Evolutionary conservation across 2,113 vertebrate genomes (phyloP), one percentile per base, ranked within the genome.

Genomic region (Perognathus longimembris): DNA sequence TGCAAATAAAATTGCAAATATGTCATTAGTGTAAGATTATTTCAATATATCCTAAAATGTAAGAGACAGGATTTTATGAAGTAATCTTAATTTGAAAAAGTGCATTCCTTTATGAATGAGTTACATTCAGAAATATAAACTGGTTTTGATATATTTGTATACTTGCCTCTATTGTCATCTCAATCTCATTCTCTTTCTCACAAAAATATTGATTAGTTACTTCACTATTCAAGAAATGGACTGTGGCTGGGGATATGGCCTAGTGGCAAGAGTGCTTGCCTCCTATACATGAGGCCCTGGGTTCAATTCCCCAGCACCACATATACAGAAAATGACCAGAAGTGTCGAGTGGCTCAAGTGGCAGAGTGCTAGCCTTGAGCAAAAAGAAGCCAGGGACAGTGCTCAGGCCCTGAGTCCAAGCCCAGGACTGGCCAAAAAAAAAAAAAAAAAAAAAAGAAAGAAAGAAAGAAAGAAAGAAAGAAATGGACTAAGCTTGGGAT

Each of bases 1-100:
- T 96, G 61, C 77, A 97, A 97, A 96, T 97, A 97, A 97, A 97
- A 95, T 96, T 97, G 80, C 83, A 97, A 96, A 96, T 84, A 88
- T 67, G n/a, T 92, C 96, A 79, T 93, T 94, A 80, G 67, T 92
- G 93, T 97, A 96, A 90, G 64, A 94, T 97, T 95, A 92, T 91
- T 97, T 98, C 63, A 83, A 20, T 94, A 96, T 90, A 91, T 17
- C 14, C 12, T 92, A 78, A 96, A 83, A 82, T 91, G 57, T 95
- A 95, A 97, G 94, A 97, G 89, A 93, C 71, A 86, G 84, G 50
- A 15, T 90, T 96, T 97, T 88, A 88, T 89, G 67, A 97, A 97
- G 93, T 92, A 81, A 82, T 90, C 77, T 93, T 96, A 96, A 97
- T 92, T 97, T 94, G 92, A 96, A 97, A 97, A 96, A 85, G 18